Conservation (phyloP, 2,113 vertebrate genomes). For the Macroglossus sobrinus region DNA sequence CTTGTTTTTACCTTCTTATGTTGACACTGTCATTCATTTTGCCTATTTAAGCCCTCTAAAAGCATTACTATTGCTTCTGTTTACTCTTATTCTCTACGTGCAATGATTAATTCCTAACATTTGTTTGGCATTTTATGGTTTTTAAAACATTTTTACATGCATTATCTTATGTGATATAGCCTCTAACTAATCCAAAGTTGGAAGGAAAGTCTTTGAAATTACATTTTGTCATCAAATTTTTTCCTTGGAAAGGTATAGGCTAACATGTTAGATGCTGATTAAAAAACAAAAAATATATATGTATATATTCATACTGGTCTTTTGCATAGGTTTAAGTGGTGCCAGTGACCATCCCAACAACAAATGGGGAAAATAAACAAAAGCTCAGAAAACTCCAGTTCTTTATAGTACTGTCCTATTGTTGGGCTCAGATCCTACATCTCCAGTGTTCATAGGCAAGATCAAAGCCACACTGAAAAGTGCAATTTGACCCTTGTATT, state of each 20-base stretch:
- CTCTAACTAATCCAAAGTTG: neutral
- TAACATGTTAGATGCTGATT: neutral
- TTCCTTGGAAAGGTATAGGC: neutral
- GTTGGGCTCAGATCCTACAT: neutral
- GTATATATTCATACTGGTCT: neutral
- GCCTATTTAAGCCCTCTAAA: conserved; percentile 7
- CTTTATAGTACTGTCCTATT: neutral
- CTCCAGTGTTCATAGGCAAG: neutral
- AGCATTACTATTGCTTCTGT: neutral
- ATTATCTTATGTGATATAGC: neutral
- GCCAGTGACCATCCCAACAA: neutral
- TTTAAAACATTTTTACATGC: neutral
- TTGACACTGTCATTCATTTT: neutral
- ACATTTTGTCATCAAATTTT: neutral
- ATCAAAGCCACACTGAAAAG: neutral
- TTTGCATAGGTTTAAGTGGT: neutral
- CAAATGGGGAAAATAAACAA: neutral
- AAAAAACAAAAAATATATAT: neutral
- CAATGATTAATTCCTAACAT: neutral
- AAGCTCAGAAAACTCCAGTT: neutral
- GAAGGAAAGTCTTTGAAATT: conserved; percentile 24
- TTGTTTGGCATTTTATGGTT: neutral
- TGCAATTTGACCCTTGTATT: neutral
- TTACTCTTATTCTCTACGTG: neutral
- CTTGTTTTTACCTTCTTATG: neutral